Evolutionary conservation across 2,888 invertebrate genomes (phyloP).

Genomic region (Torymus auratus): DNA sequence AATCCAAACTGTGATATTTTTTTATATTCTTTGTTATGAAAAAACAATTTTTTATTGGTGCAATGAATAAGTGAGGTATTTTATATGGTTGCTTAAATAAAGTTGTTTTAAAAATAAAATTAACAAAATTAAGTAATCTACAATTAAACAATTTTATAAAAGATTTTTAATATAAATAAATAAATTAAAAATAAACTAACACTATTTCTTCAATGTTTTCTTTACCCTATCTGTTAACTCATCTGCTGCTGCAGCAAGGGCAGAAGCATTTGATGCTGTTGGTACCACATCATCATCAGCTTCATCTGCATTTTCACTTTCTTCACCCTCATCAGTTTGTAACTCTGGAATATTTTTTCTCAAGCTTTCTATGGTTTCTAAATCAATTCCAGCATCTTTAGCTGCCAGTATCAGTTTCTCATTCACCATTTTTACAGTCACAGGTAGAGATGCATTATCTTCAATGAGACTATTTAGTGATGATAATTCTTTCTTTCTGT

Average conservation of each 20-base stretch:
- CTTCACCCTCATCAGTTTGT: background rate
- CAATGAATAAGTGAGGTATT: background rate
- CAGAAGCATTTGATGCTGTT: background rate
- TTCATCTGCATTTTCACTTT: conserved; percentile 7
- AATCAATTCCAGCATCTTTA: conserved; percentile 50
- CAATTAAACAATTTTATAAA: conserved; percentile 2
- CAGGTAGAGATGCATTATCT: conserved; percentile 38
- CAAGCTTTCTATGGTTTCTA: conserved; percentile 12
- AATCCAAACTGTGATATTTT: conserved; percentile 87
- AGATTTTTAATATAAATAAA: conserved; percentile 19
- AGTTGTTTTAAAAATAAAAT: background rate
- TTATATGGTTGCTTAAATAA: conserved; percentile 38
- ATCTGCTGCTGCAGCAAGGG: conserved; percentile 29
- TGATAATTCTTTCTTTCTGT: conserved; percentile 37
- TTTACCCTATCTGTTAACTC: conserved; percentile 16
- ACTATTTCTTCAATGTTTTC: background rate
- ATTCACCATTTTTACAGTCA: conserved; percentile 40
- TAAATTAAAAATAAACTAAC: conserved; percentile 12
- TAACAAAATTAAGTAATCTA: background rate
- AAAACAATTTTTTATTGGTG: background rate
- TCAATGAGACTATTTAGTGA: conserved; percentile 34
- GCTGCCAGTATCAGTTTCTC: conserved; percentile 46
- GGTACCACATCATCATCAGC: background rate
- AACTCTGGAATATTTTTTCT: background rate
- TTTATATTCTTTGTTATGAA: conserved; percentile 24